Conservation (phyloP, 1,140 invertebrate genomes). For the Colletes gigas region DNA sequence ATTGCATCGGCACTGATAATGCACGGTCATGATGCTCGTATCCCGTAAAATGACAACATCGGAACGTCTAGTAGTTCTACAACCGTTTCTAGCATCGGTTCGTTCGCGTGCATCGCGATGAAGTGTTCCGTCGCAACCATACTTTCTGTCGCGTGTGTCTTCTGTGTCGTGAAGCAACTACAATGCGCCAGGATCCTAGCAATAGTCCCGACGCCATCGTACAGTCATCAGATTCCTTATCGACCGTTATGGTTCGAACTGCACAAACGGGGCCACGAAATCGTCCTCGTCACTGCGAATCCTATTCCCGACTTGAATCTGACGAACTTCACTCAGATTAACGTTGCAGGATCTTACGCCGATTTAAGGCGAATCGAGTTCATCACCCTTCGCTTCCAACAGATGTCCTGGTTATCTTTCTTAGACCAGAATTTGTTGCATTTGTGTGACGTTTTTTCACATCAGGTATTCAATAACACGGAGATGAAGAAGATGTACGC, state of each 20-base stretch:
- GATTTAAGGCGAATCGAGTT: background rate
- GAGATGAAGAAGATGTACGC: slow-evolving; percentile 59
- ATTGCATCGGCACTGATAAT: too few relatives aligned
- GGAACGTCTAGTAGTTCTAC: too few relatives aligned
- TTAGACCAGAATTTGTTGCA: too few relatives aligned
- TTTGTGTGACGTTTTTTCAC: background rate
- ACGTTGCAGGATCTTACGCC: slow-evolving; percentile 10
- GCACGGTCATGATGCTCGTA: too few relatives aligned
- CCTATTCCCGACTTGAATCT: slow-evolving; percentile 65
- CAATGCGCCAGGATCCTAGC: slow-evolving; percentile 79
- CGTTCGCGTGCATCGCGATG: background rate
- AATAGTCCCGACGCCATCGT: slow-evolving; percentile 78
- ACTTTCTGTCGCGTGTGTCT: background rate
- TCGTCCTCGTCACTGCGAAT: slow-evolving; percentile 74
- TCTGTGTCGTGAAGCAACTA: background rate
- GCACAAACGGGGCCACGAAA: slow-evolving; percentile 76
- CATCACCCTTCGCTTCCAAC: background rate
- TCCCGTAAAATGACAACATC: too few relatives aligned
- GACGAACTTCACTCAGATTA: slow-evolving; percentile 64
- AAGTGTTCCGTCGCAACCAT: background rate
- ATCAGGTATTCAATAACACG: slow-evolving; percentile 38
- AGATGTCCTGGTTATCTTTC: slow-evolving; percentile 30
- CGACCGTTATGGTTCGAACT: slow-evolving; percentile 72
- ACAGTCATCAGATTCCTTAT: slow-evolving; percentile 83
- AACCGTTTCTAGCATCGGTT: too few relatives aligned